A percentile compares a stretch with the other conserved stretches of the same genome.
Conservation (phyloP, 2,113 vertebrate genomes). For the Hucho hucho region DNA sequence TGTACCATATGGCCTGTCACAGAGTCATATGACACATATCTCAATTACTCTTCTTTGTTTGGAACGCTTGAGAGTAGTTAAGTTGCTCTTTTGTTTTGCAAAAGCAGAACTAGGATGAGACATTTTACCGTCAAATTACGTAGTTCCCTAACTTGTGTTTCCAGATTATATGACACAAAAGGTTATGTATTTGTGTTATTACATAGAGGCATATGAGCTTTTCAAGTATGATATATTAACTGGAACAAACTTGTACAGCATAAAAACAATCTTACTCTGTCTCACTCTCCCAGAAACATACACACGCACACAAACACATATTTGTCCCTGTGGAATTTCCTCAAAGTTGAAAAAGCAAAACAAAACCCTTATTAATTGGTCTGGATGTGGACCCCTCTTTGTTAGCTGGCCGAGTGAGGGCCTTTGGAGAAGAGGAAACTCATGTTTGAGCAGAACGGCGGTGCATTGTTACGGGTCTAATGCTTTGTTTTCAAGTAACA, state of each 20-base stretch:
- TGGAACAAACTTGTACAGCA: background rate
- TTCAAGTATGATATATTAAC: background rate
- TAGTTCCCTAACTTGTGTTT: background rate
- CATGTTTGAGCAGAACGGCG: conserved; percentile 32
- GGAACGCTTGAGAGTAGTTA: background rate
- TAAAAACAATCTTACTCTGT: background rate
- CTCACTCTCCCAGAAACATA: background rate
- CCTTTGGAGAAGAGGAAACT: conserved; percentile 29
- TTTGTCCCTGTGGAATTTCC: background rate
- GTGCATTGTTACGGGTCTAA: conserved; percentile 44
- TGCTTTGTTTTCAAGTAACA: conserved; percentile 50
- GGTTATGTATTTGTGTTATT: too few species aligned
- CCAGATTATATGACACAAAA: too few species aligned
- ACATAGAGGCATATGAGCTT: too few species aligned
- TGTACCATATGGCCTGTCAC: background rate
- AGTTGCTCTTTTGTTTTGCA: background rate
- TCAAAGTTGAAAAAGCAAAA: background rate
- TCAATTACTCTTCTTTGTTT: background rate
- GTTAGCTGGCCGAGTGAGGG: conserved; percentile 18
- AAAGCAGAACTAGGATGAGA: conserved; percentile 20
- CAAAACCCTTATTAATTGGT: conserved; percentile 24
- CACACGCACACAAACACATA: conserved; percentile 4
- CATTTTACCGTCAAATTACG: background rate
- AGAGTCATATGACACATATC: background rate
- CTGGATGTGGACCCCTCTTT: conserved; percentile 25